Evolutionary conservation across 2,113 vertebrate species (phyloP), one percentile per base, ranked within the genome.

Genomic region (Platichthys stellatus): DNA sequence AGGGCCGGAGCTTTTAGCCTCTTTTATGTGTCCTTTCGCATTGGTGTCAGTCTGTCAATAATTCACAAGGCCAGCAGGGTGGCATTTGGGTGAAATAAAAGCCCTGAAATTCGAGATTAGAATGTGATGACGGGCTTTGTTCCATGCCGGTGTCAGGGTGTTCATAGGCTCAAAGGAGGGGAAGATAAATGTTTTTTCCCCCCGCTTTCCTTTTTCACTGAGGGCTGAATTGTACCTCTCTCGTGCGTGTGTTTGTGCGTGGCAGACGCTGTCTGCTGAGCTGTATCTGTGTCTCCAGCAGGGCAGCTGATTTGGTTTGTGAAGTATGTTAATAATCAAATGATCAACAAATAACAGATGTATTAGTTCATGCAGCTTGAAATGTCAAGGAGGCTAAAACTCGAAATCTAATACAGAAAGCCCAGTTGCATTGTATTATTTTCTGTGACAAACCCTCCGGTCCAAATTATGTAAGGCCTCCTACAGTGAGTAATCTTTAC

Each of bases 271-370:
- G 83, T 90, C 90, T 90, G 82, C 82, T 87, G 82, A 71, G 80
- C 88, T 79, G 86, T 75, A 69, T 90, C 86, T 88, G 86, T 74
- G 86, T 94, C 92, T 94, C 93, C 93, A 93, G 90, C 92, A 91
- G 93, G 90, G 90, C 90, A 80, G 92, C 94, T 94, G 94, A 94
- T 94, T 95, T 91, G 92, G 91, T 94, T 94, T 95, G 93, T 94
- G 94, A 95, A 95, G 93, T 95, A 93, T 94, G 93, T 94, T 95
- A 95, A 95, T 95, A 95, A 95, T 95, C 93, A 93, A 95, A 95
- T 95, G 92, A 95, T 95, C 93, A 93, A 94, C 93, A 95, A 95
- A 95, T 95, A 95, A 95, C 93, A 95, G 91, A 95, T 95, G 94
- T 94, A 95, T 94, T 95, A 94, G 93, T 94, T 95, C 93, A 95